These are phyloP conservation scores for Phalacrocorax brasilianus DNA, from an alignment of 2,113 vertebrate genomes.

Conservation along the genomic window DNA sequence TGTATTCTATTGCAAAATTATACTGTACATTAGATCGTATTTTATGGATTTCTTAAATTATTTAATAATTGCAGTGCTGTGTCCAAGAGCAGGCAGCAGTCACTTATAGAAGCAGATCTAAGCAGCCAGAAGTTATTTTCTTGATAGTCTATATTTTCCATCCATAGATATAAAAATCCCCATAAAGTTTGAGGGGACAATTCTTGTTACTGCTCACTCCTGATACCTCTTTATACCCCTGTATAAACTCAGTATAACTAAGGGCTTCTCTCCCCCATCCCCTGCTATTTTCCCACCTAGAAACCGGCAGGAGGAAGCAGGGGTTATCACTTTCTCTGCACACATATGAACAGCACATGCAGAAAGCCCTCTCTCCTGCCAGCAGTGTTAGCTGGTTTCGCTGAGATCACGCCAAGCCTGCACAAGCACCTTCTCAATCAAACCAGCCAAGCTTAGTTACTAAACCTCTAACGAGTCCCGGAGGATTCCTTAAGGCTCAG, in stretches of 20 bases:
- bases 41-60: neutral
- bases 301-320: neutral
- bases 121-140: neutral
- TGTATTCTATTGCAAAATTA: neutral
- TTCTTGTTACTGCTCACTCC: neutral
- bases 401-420: neutral
- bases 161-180: neutral
- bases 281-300: neutral
- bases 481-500: neutral
- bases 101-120: neutral
- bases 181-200: neutral
- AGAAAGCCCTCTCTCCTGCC: slow-evolving; percentile 7
- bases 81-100: neutral
- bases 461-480: slow-evolving; percentile 41
- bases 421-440: slow-evolving; percentile 13
- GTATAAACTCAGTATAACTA: neutral
- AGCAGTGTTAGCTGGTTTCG: neutral
- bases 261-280: neutral
- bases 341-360: neutral
- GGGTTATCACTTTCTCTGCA: neutral
- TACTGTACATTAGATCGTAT: neutral
- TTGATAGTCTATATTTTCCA: neutral
- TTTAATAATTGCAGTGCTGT: neutral
- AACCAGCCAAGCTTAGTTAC: neutral
- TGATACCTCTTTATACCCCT: rapidly evolving